Conservation (phyloP, 2,113 vertebrate species). For the Potamarius usumacintae region DNA sequence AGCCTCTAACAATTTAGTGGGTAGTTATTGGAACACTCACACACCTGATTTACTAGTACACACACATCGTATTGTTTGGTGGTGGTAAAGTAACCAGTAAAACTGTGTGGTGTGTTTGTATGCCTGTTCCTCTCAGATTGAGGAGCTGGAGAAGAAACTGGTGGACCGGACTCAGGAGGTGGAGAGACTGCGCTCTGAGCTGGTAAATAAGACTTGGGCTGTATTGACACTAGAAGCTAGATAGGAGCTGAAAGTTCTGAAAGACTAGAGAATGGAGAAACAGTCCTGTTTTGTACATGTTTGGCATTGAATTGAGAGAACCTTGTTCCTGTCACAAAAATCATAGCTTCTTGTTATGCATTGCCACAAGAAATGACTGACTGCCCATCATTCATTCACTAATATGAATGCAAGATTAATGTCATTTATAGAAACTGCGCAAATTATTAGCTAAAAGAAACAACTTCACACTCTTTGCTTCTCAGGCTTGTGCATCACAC, state of each 20-base stretch:
- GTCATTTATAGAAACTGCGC: neutral
- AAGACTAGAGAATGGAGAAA: neutral
- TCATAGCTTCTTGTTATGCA: neutral
- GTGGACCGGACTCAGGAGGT: slow-evolving; percentile 84
- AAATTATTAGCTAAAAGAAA: neutral
- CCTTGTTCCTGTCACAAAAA: neutral
- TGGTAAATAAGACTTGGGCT: slow-evolving; percentile 72
- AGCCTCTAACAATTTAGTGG: neutral
- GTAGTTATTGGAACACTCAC: neutral
- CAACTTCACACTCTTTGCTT: no score
- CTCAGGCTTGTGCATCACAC: neutral
- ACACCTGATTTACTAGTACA: neutral
- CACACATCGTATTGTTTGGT: no score
- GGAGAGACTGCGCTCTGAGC: slow-evolving; percentile 80
- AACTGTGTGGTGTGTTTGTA: neutral
- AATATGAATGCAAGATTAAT: neutral
- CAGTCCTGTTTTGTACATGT: neutral
- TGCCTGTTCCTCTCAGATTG: slow-evolving; percentile 71
- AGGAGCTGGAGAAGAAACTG: slow-evolving; percentile 84
- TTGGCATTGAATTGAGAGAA: neutral
- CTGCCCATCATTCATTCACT: neutral
- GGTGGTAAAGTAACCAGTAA: neutral
- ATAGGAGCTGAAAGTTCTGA: neutral
- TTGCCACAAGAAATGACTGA: neutral
- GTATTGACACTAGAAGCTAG: neutral